Conservation (phyloP, 35 echinoderm and acorn worm species). For the Chiridota heheva region DNA sequence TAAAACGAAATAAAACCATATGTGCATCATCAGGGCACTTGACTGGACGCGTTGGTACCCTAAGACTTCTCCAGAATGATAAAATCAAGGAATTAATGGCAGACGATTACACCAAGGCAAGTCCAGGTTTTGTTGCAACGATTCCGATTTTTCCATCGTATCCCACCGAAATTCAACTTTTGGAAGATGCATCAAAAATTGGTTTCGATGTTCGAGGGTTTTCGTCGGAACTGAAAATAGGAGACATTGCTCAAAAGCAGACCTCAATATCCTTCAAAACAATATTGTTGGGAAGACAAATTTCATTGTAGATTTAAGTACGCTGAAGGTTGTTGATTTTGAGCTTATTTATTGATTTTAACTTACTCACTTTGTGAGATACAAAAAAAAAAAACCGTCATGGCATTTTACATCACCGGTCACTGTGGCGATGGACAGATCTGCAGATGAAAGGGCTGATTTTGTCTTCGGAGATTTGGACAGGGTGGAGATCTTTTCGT, state of each 20-base stretch:
- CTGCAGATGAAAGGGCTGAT: too few species aligned
- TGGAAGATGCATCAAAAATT: constrained; percentile 33
- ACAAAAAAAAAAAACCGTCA: too few species aligned
- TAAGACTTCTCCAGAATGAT: constrained; percentile 17
- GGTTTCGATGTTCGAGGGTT: constrained; percentile 12
- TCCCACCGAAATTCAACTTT: constrained; percentile 32
- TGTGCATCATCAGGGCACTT: constrained; percentile 12
- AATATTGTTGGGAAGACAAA: constrained; percentile 15
- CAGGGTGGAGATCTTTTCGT: too few species aligned
- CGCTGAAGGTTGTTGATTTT: too few species aligned
- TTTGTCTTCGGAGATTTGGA: too few species aligned
- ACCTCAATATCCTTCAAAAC: background rate
- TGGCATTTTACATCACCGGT: too few species aligned
- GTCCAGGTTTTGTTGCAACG: constrained; percentile 18
- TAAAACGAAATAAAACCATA: constrained; percentile 35
- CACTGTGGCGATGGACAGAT: too few species aligned
- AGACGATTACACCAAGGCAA: constrained; percentile 20
- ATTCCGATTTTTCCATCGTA: constrained; percentile 14
- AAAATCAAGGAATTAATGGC: constrained; percentile 14
- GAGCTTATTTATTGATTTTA: too few species aligned
- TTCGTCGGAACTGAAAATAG: constrained; percentile 23
- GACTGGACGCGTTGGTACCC: constrained; percentile 33
- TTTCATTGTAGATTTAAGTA: too few species aligned
- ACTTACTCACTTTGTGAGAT: too few species aligned
- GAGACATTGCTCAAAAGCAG: background rate